Evolutionary conservation across 2,888 invertebrate species (phyloP), one percentile per base, ranked within the genome.

Genomic region (Lasioglossum pauxillum): DNA sequence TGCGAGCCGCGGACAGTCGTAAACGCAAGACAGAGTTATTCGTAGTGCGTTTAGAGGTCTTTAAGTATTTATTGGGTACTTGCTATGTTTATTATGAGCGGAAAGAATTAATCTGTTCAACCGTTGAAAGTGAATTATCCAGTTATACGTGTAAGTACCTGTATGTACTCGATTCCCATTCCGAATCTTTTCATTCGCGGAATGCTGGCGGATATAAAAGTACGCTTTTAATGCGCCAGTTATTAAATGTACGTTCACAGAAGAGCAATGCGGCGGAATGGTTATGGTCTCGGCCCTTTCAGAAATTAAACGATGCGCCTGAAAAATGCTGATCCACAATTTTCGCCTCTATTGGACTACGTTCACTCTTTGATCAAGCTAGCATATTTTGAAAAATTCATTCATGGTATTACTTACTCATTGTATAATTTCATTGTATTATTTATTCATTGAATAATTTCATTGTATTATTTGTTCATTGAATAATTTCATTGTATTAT

Each of bases 11-110:
- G 71, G n/a, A 71, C 71, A 41, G 71, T 71, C 71, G 69, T 71
- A 71, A 71, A 71, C 69, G 38, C 38, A 31, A 64, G 31, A 71
- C 69, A 71, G 69, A 41, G 69, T 71, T 41, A 71, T 41, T 71
- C 38, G 41, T 5, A 12, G 41, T n/a, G 69, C 38, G n/a, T 71
- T 71, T 71, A 71, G 16, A 38, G 23, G n/a, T 44, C 71, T 71
- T 71, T n/a, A 71, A 71, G 41, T 10, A 41, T 71, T 71, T 71
- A 71, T 71, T 71, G n/a, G 23, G 41, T 41, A 71, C n/a, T 71
- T 71, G n/a, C n/a, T 14, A 27, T 41, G 41, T 71, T 71, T 71
- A 71, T n/a, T 71, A 71, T 41, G 71, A 41, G n/a, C 41, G 41
- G 41, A 41, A 71, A 35, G 38, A 38, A 69, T 69, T 69, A 69